Conservation (phyloP, 2,113 vertebrate genomes). For the Natator depressus region DNA sequence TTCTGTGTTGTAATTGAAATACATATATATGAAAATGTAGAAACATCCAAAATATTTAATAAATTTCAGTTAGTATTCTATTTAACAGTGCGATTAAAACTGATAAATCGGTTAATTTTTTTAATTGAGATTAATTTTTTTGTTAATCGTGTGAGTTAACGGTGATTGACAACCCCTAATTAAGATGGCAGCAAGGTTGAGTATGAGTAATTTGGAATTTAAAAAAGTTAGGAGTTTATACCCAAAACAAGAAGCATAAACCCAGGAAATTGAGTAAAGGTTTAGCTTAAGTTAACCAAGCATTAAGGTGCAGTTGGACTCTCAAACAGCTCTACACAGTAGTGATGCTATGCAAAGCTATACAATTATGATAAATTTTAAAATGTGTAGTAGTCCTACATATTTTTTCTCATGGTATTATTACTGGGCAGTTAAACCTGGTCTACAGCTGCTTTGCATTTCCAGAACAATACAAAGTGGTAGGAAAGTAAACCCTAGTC, state of each 20-base stretch:
- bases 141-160: no score
- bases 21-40: no score
- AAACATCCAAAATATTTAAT: no score
- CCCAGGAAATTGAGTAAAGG: neutral
- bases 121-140: no score
- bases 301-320: neutral
- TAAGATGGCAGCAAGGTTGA: neutral
- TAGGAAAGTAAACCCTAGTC: neutral
- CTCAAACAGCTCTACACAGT: neutral
- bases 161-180: no score
- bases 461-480: fast-evolving
- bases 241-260: neutral
- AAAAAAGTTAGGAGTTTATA: neutral
- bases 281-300: neutral
- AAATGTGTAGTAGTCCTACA: neutral
- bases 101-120: no score
- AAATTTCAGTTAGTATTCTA: no score
- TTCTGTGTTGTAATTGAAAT: no score
- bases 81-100: no score
- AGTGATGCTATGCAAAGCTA: neutral
- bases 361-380: neutral
- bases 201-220: neutral
- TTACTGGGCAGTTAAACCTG: neutral
- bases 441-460: neutral
- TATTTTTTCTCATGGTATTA: neutral